These are phyloP conservation scores for Drosophila parthenogenetica DNA, from an alignment of 2,888 invertebrate species.

Conservation along the genomic window DNA sequence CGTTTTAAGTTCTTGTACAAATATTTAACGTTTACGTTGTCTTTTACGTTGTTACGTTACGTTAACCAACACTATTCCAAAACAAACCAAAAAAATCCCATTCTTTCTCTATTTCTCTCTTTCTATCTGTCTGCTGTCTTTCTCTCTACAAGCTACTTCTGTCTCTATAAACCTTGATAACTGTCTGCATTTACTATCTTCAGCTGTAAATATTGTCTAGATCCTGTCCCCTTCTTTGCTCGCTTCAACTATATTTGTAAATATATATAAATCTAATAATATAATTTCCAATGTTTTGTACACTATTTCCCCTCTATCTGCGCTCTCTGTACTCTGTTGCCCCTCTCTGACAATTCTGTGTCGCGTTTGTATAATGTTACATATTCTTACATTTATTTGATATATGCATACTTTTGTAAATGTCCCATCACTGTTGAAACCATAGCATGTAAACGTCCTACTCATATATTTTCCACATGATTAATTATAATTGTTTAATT, in stretches of 20 bases:
- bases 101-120: conserved; percentile 43
- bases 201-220: conserved; percentile 70
- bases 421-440: conserved; percentile 40
- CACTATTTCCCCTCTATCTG: conserved; percentile 27
- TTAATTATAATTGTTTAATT: neutral
- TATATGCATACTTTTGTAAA: conserved; percentile 36
- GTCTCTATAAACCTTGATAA: conserved; percentile 46
- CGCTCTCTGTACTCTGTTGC: conserved; percentile 30
- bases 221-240: conserved; percentile 43
- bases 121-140: conserved; percentile 37
- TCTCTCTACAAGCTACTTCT: conserved; percentile 45
- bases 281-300: conserved; percentile 32
- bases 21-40: conserved; percentile 51
- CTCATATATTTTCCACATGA: conserved; percentile 22
- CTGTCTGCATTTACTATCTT: conserved; percentile 56
- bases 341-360: conserved; percentile 22
- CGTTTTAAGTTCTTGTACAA: conserved; percentile 55
- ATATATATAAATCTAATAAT: conserved; percentile 36
- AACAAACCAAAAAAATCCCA: conserved; percentile 32
- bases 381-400: conserved; percentile 24
- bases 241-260: conserved; percentile 53
- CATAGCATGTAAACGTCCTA: conserved; percentile 55
- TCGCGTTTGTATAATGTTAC: conserved; percentile 39
- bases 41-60: conserved; percentile 61
- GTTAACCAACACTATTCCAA: conserved; percentile 52